A percentile compares a stretch with the other conserved stretches of the same genome.
These are phyloP conservation scores for Gonioctena quinquepunctata DNA, from an alignment of 1,140 invertebrate genomes.

Conservation along the genomic window DNA sequence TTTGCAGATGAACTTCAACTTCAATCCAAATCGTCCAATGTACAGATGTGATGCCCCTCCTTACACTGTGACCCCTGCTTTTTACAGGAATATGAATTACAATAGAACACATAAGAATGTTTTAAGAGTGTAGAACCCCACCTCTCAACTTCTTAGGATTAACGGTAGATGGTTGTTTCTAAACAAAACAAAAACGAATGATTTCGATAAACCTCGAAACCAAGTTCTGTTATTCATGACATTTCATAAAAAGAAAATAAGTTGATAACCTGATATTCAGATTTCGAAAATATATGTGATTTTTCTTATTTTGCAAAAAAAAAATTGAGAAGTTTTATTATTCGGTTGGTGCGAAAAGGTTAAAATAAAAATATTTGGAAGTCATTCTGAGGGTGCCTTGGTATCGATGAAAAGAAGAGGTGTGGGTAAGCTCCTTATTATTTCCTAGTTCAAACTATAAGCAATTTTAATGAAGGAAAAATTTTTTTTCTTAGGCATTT, in stretches of 20 bases:
- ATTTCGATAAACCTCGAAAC: background rate
- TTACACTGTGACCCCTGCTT: conserved; percentile 42
- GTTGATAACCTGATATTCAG: background rate
- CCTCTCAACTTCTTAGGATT: conserved; percentile 32
- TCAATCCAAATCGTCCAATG: conserved; percentile 43
- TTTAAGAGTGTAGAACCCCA: conserved; percentile 47
- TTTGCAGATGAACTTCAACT: conserved; percentile 51
- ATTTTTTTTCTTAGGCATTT: conserved; percentile 25
- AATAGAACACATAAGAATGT: conserved; percentile 52
- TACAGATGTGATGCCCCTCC: conserved; percentile 42
- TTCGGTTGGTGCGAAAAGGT: background rate
- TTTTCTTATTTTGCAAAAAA: conserved; percentile 23
- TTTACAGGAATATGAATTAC: conserved; percentile 51
- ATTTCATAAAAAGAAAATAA: background rate
- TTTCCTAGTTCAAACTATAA: conserved; percentile 37
- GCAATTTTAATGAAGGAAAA: conserved; percentile 23
- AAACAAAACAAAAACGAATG: conserved; percentile 21
- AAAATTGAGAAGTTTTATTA: background rate
- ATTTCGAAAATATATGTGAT: conserved; percentile 19
- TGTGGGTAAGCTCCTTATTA: conserved; percentile 16
- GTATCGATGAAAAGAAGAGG: conserved; percentile 15
- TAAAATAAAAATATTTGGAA: background rate
- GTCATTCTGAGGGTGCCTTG: conserved; percentile 25
- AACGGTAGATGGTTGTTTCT: conserved; percentile 46
- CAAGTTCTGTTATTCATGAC: conserved; percentile 4